Percentiles rank a stretch among this genome's conserved stretches.
These are phyloP conservation scores for Autographa gamma DNA, from an alignment of 2,888 invertebrate genomes.

Conservation along the genomic window DNA sequence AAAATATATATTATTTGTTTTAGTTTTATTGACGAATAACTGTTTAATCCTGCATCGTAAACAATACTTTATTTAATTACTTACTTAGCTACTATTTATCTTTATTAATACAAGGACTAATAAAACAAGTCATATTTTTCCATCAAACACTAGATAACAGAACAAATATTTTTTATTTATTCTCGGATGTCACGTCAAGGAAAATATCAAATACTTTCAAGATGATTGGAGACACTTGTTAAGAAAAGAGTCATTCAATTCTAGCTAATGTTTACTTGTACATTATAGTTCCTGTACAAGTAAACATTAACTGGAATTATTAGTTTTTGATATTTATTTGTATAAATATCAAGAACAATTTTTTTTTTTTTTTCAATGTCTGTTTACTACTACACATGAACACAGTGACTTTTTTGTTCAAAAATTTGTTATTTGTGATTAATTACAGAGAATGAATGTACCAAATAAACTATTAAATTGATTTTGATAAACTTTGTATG, in stretches of 20 bases:
- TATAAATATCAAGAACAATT: no score
- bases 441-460: no score
- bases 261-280: not conserved
- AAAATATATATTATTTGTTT: not conserved
- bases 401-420: no score
- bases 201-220: slow-evolving; percentile 36
- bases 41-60: slow-evolving; percentile 1
- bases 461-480: no score
- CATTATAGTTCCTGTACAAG: no score
- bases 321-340: no score
- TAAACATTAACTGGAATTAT: no score
- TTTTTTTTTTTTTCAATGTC: no score
- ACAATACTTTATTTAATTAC: not conserved
- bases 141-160: slow-evolving; percentile 18
- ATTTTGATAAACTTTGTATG: no score
- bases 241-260: slow-evolving; percentile 12
- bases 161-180: slow-evolving; percentile 38
- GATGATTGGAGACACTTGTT: slow-evolving; percentile 16
- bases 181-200: slow-evolving; percentile 29
- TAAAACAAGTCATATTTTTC: slow-evolving; percentile 38
- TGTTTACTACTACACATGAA: no score
- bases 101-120: slow-evolving; percentile 9
- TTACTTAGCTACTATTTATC: not conserved
- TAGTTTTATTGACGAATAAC: not conserved
- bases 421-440: no score